Percentiles rank a stretch among this genome's conserved stretches.
phyloP scores from a whole-genome alignment of 2,797 vertebrate genomes.

The Chiloscyllium punctatum region DNA sequence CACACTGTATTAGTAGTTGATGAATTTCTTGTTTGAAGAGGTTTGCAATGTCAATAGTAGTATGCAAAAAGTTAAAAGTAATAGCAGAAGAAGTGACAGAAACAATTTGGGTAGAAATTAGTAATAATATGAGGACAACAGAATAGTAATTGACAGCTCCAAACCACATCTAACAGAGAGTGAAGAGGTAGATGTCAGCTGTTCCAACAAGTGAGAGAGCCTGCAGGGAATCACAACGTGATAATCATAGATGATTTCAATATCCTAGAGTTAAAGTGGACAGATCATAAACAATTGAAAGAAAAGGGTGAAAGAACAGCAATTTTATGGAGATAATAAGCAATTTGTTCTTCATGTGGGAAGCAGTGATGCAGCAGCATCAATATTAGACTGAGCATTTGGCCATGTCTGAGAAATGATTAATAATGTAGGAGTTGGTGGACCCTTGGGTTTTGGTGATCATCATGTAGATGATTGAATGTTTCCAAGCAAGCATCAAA shows the following conservation, averaged over 20 bases:
- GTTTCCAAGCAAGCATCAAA: background rate
- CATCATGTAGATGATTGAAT: background rate
- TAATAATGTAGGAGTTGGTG: background rate
- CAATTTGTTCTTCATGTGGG: background rate
- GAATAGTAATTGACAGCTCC: background rate
- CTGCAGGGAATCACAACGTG: background rate
- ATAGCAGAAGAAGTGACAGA: background rate
- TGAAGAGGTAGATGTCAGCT: background rate
- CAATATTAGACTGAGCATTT: background rate
- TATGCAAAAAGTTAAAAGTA: background rate
- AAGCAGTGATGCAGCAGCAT: background rate
- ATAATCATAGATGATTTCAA: background rate
- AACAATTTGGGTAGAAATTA: constrained; percentile 2
- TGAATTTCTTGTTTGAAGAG: background rate
- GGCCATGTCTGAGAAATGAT: background rate
- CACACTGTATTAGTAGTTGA: background rate
- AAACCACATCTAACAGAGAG: background rate
- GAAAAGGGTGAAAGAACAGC: background rate
- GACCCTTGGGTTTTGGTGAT: background rate
- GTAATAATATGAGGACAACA: background rate
- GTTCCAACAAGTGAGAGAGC: background rate
- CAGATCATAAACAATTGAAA: constrained; percentile 26
- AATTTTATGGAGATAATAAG: background rate
- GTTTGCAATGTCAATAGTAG: background rate
- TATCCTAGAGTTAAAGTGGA: constrained; percentile 9